Percentiles rank a stretch among this genome's conserved stretches.
These are phyloP conservation scores for Hermaeophaga mercurialis DNA, from an alignment of 2,888 invertebrate species.

Conservation along the genomic window DNA sequence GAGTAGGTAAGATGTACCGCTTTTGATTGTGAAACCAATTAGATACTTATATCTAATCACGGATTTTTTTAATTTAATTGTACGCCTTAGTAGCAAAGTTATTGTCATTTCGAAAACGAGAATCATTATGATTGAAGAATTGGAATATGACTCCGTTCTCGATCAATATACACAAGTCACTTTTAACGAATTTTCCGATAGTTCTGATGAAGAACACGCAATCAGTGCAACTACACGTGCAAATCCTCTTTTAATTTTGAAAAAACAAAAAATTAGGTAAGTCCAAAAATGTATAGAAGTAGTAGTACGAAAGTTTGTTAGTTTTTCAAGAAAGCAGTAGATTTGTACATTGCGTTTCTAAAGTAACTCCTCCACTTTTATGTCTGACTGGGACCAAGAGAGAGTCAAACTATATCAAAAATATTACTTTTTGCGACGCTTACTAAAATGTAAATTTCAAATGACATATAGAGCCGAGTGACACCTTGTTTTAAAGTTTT, in stretches of 20 bases:
- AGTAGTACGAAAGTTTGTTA: no score
- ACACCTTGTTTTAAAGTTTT: no score
- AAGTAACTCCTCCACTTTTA: no score
- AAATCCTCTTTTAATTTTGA: conserved; percentile 37
- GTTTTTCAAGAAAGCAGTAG: no score
- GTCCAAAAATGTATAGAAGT: not conserved
- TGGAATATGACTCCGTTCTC: conserved; percentile 35
- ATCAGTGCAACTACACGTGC: conserved; percentile 22
- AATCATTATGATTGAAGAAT: conserved; percentile 27
- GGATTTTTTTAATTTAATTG: not conserved
- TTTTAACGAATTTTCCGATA: conserved; percentile 40
- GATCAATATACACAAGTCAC: conserved; percentile 41
- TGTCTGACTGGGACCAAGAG: no score
- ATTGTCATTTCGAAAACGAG: not conserved
- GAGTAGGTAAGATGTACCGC: not conserved
- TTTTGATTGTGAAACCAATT: conserved; percentile 6
- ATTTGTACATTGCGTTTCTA: no score
- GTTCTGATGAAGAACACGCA: conserved; percentile 32
- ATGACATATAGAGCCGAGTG: no score
- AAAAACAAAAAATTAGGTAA: conserved; percentile 36
- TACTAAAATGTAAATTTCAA: no score
- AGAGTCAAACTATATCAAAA: no score
- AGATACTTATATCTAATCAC: conserved; percentile 11
- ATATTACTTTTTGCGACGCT: no score
- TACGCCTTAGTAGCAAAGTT: not conserved